Evolutionary conservation across 2,888 invertebrate genomes (phyloP).

Genomic region (Ennomos fuscantarius): DNA sequence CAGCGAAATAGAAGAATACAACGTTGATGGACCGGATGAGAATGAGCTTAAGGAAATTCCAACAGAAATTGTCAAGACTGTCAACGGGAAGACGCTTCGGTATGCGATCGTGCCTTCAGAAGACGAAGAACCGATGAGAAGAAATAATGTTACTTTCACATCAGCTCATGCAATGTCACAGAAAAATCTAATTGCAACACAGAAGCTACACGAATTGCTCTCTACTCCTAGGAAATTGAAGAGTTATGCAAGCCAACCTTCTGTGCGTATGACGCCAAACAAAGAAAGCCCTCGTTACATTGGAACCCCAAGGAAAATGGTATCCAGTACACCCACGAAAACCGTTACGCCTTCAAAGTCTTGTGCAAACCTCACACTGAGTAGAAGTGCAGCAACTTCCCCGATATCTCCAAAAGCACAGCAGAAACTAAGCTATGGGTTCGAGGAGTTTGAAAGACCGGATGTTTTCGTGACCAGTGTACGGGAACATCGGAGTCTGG

Average conservation of each 20-base stretch:
- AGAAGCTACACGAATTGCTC: slow-evolving; percentile 90
- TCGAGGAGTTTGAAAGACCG: slow-evolving; percentile 62
- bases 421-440: slow-evolving; percentile 84
- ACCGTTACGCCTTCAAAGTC: slow-evolving; percentile 77
- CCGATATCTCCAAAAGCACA: slow-evolving; percentile 83
- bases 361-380: slow-evolving; percentile 72
- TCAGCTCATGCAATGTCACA: slow-evolving; percentile 75
- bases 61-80: slow-evolving; percentile 86
- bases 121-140: slow-evolving; percentile 68
- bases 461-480: slow-evolving; percentile 78
- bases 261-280: slow-evolving; percentile 73
- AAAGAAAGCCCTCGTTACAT: slow-evolving; percentile 61
- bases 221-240: slow-evolving; percentile 89
- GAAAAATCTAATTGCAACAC: slow-evolving; percentile 89
- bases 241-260: slow-evolving; percentile 80
- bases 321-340: slow-evolving; percentile 74
- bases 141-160: slow-evolving; percentile 63
- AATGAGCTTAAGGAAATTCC: slow-evolving; percentile 85
- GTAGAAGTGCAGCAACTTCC: slow-evolving; percentile 59
- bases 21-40: slow-evolving; percentile 83
- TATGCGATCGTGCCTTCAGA: slow-evolving; percentile 87
- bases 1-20: slow-evolving; percentile 79
- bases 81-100: slow-evolving; percentile 85
- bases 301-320: slow-evolving; percentile 61
- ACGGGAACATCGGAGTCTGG: slow-evolving; percentile 64